Percentiles rank a stretch among this genome's conserved stretches.
phyloP scores from a whole-genome alignment of 2,113 vertebrate species.

The Pseudonaja textilis region DNA sequence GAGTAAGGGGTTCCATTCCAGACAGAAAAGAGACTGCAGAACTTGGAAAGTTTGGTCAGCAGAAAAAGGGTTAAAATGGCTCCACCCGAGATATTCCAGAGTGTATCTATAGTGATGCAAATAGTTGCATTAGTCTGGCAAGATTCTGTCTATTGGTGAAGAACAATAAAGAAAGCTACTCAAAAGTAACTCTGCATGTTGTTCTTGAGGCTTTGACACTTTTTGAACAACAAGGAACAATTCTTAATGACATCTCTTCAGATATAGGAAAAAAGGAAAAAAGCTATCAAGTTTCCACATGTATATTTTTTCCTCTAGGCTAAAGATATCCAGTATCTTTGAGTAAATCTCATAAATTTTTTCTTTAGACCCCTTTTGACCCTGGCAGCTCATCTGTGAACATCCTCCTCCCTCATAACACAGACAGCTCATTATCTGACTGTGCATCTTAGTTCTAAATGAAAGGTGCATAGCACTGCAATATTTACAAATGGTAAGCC shows the following conservation, averaged over 20 bases:
- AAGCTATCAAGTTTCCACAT: background rate
- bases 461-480: background rate
- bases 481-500: background rate
- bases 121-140: background rate
- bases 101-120: background rate
- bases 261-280: background rate
- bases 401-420: background rate
- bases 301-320: background rate
- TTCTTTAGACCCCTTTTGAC: background rate
- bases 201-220: background rate
- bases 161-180: background rate
- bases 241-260: background rate
- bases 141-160: background rate
- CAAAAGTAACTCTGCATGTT: background rate
- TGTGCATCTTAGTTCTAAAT: background rate
- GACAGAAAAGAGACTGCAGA: too few species aligned
- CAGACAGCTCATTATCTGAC: background rate
- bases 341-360: background rate
- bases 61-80: background rate
- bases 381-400: background rate
- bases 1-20: background rate
- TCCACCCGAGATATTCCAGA: background rate
- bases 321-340: background rate
- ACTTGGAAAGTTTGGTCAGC: background rate
- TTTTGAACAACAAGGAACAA: background rate